Evolutionary conservation across 2,797 vertebrate species (phyloP), one percentile per base, ranked within the genome.

Genomic region (Orestias chungarensis): DNA sequence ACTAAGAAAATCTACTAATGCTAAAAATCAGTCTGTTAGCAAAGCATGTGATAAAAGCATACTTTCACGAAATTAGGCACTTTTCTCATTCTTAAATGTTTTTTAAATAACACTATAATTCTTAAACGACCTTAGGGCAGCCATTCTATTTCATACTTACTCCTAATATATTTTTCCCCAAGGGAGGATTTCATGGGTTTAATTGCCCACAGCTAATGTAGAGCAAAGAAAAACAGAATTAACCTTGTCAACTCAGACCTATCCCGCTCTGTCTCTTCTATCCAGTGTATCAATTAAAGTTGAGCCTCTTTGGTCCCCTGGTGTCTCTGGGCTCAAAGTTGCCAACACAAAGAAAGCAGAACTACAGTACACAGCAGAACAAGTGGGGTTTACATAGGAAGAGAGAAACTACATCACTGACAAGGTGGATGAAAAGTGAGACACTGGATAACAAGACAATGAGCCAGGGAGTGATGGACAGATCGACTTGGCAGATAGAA

Each of bases 211-310:
- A 90, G 85, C 85, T 92, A 87, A 92, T 74, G 74, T 82, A 75
- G 68, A 91, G 79, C 82, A 65, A 75, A 89, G 86, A 89, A 92
- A 93, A 93, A 92, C 89, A 90, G 91, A 93, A 91, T 94, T 93
- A 94, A 93, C 91, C 91, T 93, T 93, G 92, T 92, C 91, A 91
- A 86, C 85, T 81, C 61, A 62, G 74, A 89, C 78, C 80, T 79
- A 38, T 80, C 84, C 70, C 70, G 75, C 75, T 49, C 33, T 61
- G 74, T 74, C 76, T 73, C 59, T 52, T 75, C 76, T 59, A 85
- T 88, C 89, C 86, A 6, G 76, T 77, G 79, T 87, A 90, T 93
- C 91, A 92, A 92, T 93, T 93, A 90, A 85, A 89, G 86, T 83
- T 92, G 91, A 92, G 89, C 87, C 76, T 72, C 59, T 38, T 17